Conservation (phyloP, 2,113 vertebrate species). For the Lamprologus ornatipinnis region DNA sequence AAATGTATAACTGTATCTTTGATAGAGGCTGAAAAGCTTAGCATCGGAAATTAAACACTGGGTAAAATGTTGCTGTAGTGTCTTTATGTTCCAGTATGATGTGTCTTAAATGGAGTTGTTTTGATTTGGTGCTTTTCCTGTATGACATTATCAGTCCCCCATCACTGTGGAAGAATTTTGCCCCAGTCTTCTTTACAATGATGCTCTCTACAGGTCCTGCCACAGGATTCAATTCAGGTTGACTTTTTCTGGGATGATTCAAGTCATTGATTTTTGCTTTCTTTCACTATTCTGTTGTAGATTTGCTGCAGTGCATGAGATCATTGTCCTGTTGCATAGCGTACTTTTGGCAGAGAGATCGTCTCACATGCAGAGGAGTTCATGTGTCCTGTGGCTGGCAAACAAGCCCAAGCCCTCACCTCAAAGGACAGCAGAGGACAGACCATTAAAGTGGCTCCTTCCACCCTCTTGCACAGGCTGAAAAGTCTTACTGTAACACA, state of each 20-base stretch:
- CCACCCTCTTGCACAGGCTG: neutral
- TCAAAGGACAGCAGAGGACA: neutral
- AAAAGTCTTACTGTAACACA: neutral
- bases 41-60: neutral
- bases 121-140: neutral
- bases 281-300: neutral
- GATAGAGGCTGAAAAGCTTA: rapidly evolving
- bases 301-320: neutral
- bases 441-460: neutral
- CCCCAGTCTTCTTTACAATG: neutral
- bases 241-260: neutral
- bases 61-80: rapidly evolving
- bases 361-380: neutral
- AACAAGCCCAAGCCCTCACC: neutral
- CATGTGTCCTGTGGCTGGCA: neutral
- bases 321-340: neutral
- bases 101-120: neutral
- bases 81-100: rapidly evolving
- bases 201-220: neutral
- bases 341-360: neutral
- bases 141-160: neutral
- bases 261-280: neutral
- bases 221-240: neutral
- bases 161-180: neutral
- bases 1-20: neutral